A percentile compares a stretch with the other conserved stretches of the same genome.
Evolutionary conservation across 1,140 invertebrate species (phyloP).

Genomic region (Ips nitidus): DNA sequence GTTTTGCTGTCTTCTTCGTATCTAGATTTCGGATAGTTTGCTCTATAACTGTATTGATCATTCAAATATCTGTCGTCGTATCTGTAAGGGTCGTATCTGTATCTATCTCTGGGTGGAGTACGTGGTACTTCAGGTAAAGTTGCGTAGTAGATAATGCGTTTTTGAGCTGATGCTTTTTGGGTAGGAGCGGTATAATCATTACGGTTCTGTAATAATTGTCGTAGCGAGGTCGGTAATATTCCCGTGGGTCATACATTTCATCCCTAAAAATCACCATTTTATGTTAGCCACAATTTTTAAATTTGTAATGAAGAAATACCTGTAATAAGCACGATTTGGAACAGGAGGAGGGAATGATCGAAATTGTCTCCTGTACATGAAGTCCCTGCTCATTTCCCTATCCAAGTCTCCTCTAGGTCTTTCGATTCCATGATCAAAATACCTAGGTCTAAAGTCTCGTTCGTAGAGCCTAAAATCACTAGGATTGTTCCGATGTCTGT

Average conservation of each 20-base stretch:
- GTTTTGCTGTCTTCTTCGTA: slow-evolving; percentile 38
- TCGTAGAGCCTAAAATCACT: slow-evolving; percentile 24
- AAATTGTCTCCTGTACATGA: slow-evolving; percentile 9
- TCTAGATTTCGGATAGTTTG: slow-evolving; percentile 37
- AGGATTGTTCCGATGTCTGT: slow-evolving; percentile 18
- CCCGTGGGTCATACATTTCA: slow-evolving; percentile 18
- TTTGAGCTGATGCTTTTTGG: slow-evolving; percentile 39
- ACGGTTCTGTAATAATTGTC: slow-evolving; percentile 23
- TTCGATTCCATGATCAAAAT: slow-evolving; percentile 28
- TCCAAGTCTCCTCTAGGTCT: slow-evolving; percentile 10
- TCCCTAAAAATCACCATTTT: slow-evolving; percentile 15
- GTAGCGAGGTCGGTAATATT: slow-evolving; percentile 23
- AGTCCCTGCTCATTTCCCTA: not conserved
- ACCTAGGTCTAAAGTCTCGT: slow-evolving; percentile 36
- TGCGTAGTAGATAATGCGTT: slow-evolving; percentile 56
- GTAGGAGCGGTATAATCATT: slow-evolving; percentile 6
- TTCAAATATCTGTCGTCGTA: slow-evolving; percentile 40
- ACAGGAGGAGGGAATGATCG: slow-evolving; percentile 1
- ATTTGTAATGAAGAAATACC: slow-evolving; percentile 12
- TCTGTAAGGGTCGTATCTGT: slow-evolving; percentile 33
- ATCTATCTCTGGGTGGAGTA: slow-evolving; percentile 46
- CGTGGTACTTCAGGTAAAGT: slow-evolving; percentile 55
- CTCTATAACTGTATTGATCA: slow-evolving; percentile 24
- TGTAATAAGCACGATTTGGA: slow-evolving; percentile 7
- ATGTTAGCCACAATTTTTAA: not conserved